Base-by-base conservation (phyloP, 2,797 vertebrate genomes). In the Sarcoramphus papa region DNA sequence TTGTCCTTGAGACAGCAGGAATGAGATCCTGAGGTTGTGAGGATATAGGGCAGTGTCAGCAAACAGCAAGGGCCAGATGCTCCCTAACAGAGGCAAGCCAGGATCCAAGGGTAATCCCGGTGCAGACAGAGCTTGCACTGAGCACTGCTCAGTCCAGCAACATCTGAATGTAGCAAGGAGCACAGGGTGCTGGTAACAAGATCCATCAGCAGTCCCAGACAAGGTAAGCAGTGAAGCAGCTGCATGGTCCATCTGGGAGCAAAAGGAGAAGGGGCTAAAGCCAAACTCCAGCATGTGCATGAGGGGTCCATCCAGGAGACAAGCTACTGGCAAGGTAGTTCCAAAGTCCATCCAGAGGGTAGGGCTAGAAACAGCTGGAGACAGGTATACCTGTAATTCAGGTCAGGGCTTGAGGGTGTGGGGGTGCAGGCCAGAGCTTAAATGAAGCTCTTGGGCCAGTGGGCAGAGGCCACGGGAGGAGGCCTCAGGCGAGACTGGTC, bases 161-260 rank as follows among this genome's bases (percentile, higher is more conserved):
- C 37, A 4, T 15, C 10, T 7, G 45, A 4, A 2, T 0, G 3
- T 3, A 13, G 19, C 30, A 33, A 57, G 35, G 76, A 64, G 33
- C 33, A 7, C 33, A 4, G 57, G 33, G 8, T 12, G 37, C 56
- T 20, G 47, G 4, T 3, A 25, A 4, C 8, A 62, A 3, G 12
- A 31, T 62, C 27, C 20, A 19, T 60, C 5, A 47, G 41, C 17
- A 28, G 16, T 23, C 15, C 31, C 12, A 16, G 37, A 5, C 18
- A 6, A 19, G 13, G 45, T 23, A 13, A 65, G 6, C 37, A 23
- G 40, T 17, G 15, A 47, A 59, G 33, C 31, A 51, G 45, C 62
- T 59, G 23, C n/a, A 1, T 9, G 30, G 24, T 47, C 37, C 21
- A 28, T 5, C 5, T 2, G 6, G 41, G 40, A 37, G 11, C n/a